Base-by-base conservation (phyloP, 2,888 invertebrate species). In the Alsophila aescularia region DNA sequence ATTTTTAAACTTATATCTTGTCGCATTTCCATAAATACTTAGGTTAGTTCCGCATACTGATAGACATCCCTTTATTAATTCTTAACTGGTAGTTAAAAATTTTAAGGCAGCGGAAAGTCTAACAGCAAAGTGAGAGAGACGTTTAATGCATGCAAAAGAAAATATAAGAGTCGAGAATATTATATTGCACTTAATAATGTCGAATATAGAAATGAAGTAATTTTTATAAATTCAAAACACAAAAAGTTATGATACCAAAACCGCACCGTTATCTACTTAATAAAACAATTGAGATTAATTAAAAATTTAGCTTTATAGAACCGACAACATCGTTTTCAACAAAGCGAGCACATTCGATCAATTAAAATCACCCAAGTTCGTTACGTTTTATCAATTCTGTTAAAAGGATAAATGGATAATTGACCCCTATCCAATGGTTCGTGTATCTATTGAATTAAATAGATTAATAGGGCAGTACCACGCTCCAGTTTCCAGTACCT, bases 321-420 rank as follows among this genome's bases (percentile, higher is more conserved):
- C 63, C 72, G 66, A 75, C 73, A 57, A 76, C 85, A 89, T 85
- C 73, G 79, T 83, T 87, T 84, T 87, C 82, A 86, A 87, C 80
- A 75, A 73, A 73, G 73, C 75, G 73, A 81, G 73, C 77, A 80
- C 83, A 83, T 83, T 85, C 65, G 77, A 86, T 85, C 85, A 90
- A 90, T 90, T 90, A 90, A 90, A 88, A 83, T 83, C 81, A 83
- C 81, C 85, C 84, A 76, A 82, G 83, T 85, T 85, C 75, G 88
- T 82, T 87, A 79, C 90, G 85, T 91, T 91, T 90, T 90, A 90
- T 90, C 90, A 90, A 91, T 91, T 91, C 81, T 73, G 88, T 90
- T 90, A 91, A 91, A 86, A 83, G 90, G 90, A 90, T 91, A 90
- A 91, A 90, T 88, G 90, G 90, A 87, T 90, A 90, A 91, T 91